Conservation (phyloP, 1,140 invertebrate genomes). For the Littorina saxatilis region DNA sequence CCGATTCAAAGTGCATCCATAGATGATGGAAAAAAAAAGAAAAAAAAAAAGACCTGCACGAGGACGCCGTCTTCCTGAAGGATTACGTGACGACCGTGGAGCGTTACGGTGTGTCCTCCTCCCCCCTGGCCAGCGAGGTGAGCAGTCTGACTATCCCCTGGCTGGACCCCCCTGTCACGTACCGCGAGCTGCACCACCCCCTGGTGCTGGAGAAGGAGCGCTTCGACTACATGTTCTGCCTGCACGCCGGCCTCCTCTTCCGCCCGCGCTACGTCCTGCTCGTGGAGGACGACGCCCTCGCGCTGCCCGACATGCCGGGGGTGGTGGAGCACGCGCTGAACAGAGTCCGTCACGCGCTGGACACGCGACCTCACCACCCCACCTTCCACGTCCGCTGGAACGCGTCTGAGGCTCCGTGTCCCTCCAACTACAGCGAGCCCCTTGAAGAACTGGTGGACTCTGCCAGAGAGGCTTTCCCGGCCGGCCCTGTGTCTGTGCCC, state of each 20-base stretch:
- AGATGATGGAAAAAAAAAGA: too few species aligned
- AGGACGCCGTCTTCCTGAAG: conserved; percentile 43
- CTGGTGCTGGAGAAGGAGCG: conserved; percentile 37
- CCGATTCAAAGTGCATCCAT: too few species aligned
- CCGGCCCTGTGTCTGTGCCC: neutral
- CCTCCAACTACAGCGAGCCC: too few species aligned
- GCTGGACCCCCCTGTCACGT: neutral
- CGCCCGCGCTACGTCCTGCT: conserved; percentile 45
- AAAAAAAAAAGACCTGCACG: too few species aligned
- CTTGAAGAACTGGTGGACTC: too few species aligned
- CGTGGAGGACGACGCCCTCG: conserved; percentile 57
- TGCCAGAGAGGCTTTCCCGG: too few species aligned
- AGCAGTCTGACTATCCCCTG: conserved; percentile 12
- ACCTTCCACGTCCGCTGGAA: neutral
- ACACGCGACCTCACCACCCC: too few species aligned
- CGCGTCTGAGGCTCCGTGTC: too few species aligned
- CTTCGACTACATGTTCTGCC: conserved; percentile 53
- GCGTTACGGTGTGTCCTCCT: conserved; percentile 34
- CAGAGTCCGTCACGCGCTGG: neutral
- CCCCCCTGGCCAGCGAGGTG: too few species aligned
- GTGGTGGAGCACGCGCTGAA: conserved; percentile 43
- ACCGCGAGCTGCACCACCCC: neutral
- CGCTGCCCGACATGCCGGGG: conserved; percentile 38
- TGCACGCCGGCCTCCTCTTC: conserved; percentile 42
- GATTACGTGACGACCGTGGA: conserved; percentile 46